A percentile compares a stretch with the other conserved stretches of the same genome.
These are phyloP conservation scores for Melanotus villosus DNA, from an alignment of 2,888 invertebrate genomes.

Conservation along the genomic window DNA sequence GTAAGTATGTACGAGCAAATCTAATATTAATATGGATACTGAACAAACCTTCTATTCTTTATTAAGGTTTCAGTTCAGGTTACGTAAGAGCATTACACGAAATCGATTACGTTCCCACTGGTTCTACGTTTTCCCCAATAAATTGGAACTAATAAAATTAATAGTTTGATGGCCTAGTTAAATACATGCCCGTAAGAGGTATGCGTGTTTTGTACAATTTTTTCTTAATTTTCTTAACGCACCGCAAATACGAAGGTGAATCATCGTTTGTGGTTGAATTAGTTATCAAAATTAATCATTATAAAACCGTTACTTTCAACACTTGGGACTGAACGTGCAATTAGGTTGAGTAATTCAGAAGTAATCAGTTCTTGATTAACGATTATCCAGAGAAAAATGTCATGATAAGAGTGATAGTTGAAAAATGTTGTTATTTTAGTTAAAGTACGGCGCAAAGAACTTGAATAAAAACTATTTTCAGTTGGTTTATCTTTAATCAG, in stretches of 20 bases:
- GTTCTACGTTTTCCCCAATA: slow-evolving; percentile 2
- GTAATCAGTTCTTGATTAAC: slow-evolving; percentile 5
- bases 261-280: background rate
- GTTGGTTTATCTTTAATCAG: slow-evolving; percentile 7
- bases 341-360: slow-evolving; percentile 2
- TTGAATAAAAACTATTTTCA: background rate
- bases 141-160: slow-evolving; percentile 18
- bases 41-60: background rate
- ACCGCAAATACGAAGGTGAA: background rate
- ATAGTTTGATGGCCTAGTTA: slow-evolving; percentile 12
- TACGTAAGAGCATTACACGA: slow-evolving; percentile 8
- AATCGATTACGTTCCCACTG: slow-evolving; percentile 18
- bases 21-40: background rate
- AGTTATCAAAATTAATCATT: slow-evolving; percentile 20
- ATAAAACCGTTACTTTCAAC: slow-evolving; percentile 11
- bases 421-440: background rate
- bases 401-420: background rate
- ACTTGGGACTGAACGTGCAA: background rate
- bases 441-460: too few species aligned
- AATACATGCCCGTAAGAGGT: background rate
- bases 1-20: too few species aligned
- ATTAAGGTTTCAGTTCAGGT: slow-evolving; percentile 4
- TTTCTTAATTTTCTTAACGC: background rate
- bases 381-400: slow-evolving; percentile 4
- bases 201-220: background rate